Evolutionary conservation across 2,888 invertebrate genomes (phyloP).

Genomic region (Clusia tigrina): DNA sequence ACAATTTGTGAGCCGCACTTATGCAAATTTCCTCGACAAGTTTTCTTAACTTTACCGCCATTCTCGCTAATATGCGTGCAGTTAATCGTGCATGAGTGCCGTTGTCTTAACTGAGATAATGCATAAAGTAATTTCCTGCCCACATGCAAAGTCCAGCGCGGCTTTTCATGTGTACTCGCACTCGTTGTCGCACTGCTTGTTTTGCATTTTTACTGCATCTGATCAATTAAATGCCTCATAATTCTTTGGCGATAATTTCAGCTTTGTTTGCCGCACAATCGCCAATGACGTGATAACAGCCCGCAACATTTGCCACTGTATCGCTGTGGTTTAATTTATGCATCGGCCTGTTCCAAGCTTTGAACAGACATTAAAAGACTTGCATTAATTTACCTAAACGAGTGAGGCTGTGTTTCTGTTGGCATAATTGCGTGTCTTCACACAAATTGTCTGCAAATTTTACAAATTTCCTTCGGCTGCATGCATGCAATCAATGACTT

Average conservation of each 20-base stretch:
- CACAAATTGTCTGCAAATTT: not conserved
- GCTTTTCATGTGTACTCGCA: not conserved
- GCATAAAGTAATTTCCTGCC: constrained; percentile 56
- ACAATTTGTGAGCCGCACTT: no score
- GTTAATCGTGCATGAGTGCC: not conserved
- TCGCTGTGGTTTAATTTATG: not conserved
- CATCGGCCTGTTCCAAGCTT: not conserved
- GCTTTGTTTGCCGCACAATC: not conserved
- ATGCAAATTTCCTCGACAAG: no score
- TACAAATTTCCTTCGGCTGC: not conserved
- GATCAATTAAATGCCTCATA: not conserved
- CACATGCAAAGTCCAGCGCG: constrained; percentile 45
- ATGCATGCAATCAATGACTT: no score
- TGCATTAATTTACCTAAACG: no score
- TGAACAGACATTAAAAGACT: no score
- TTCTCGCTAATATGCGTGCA: no score
- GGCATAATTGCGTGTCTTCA: not conserved
- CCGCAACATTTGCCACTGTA: not conserved
- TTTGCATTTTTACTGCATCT: not conserved
- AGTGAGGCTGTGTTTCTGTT: not conserved
- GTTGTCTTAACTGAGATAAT: constrained; percentile 38
- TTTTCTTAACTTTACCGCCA: no score
- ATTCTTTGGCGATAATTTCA: not conserved
- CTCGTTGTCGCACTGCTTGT: not conserved
- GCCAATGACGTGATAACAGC: not conserved